A percentile compares a stretch with the other conserved stretches of the same genome.
These are phyloP conservation scores for Thunnus maccoyii DNA, from an alignment of 2,113 vertebrate species.

Conservation along the genomic window DNA sequence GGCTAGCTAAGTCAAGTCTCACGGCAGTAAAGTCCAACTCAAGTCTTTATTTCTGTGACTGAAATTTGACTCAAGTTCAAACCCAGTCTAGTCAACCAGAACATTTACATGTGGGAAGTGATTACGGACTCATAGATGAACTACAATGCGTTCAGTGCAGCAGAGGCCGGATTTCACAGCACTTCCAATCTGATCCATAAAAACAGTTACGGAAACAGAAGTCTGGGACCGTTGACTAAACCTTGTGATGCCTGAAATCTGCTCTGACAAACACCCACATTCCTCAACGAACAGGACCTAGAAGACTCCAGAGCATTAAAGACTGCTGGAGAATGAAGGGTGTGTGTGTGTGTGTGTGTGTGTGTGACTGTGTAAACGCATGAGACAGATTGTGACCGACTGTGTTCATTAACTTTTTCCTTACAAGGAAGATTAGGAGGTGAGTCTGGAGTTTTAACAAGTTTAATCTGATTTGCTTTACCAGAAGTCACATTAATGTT, in stretches of 20 bases:
- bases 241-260: constrained; percentile 8
- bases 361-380: neutral
- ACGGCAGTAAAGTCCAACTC: too few species aligned
- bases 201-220: constrained; percentile 17
- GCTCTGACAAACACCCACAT: constrained; percentile 47
- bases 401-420: constrained; percentile 7
- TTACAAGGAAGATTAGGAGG: constrained; percentile 18
- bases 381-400: neutral
- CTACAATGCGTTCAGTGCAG: too few species aligned
- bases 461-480: constrained; percentile 43
- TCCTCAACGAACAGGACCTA: constrained; percentile 27
- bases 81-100: too few species aligned
- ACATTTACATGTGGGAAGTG: neutral
- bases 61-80: too few species aligned
- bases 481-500: constrained; percentile 14
- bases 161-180: neutral
- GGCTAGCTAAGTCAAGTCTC: too few species aligned
- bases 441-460: constrained; percentile 7
- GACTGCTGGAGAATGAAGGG: neutral
- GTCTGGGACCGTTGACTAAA: constrained; percentile 22
- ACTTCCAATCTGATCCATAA: neutral
- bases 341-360: constrained; percentile 13
- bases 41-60: too few species aligned
- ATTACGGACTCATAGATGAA: neutral
- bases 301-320: neutral